Evolutionary conservation across 2,888 invertebrate species (phyloP).

Genomic region (Agonopterix alstromeriana): DNA sequence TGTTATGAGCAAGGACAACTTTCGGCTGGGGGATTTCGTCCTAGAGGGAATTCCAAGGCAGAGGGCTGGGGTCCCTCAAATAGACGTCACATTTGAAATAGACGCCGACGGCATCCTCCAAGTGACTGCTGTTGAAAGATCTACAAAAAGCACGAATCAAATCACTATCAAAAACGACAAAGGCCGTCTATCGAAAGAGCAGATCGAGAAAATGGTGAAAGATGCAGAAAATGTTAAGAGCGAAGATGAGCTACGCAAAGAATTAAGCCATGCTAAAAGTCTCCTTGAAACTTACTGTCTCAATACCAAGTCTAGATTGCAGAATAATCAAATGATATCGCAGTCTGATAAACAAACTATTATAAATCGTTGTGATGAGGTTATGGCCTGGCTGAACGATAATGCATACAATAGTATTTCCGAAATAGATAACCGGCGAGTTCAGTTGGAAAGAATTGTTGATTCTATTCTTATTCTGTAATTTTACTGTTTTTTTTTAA

Average conservation of each 20-base stretch:
- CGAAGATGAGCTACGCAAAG: slow-evolving; percentile 79
- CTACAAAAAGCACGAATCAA: slow-evolving; percentile 77
- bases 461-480: too few relatives aligned
- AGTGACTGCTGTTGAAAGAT: slow-evolving; percentile 82
- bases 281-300: slow-evolving; percentile 71
- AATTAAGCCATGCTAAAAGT: slow-evolving; percentile 79
- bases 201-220: slow-evolving; percentile 82
- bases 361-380: not conserved
- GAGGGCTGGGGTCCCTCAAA: slow-evolving; percentile 76
- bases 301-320: not conserved
- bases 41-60: slow-evolving; percentile 78
- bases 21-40: slow-evolving; percentile 74
- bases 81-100: slow-evolving; percentile 80
- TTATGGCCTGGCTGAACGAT: not conserved
- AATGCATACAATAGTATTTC: too few relatives aligned
- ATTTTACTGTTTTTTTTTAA: too few relatives aligned
- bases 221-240: slow-evolving; percentile 81
- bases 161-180: slow-evolving; percentile 86
- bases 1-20: slow-evolving; percentile 83
- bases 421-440: too few relatives aligned
- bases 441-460: too few relatives aligned
- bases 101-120: slow-evolving; percentile 85
- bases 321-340: not conserved
- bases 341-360: not conserved
- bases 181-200: slow-evolving; percentile 83